Base-by-base conservation (phyloP, 2,888 invertebrate genomes). In the Agrotis puta region DNA sequence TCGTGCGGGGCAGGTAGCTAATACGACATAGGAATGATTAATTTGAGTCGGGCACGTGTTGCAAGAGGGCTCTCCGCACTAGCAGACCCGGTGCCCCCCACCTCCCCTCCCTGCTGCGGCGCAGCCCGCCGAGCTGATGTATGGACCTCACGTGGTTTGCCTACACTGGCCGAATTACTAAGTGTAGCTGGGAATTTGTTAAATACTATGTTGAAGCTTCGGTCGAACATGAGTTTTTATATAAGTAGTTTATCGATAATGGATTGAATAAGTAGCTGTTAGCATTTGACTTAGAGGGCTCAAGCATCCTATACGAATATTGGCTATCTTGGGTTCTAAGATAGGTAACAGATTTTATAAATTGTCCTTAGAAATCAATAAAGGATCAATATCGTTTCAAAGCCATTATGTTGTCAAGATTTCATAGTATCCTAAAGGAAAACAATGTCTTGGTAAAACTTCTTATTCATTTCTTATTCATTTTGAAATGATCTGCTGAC, bases 11-110 rank as follows among this genome's bases (percentile, higher is more conserved):
- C 81, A 83, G 84, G 81, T 82, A 74, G 79, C 74, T 85, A 85
- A 85, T 85, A 85, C 86, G 86, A 85, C 85, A 76, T 77, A 63
- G 69, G 83, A 85, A 81, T 85, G 87, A 87, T 83, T 84, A 82
- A 87, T 86, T 85, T 77, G 70, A 66, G 78, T 67, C 65, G 66
- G 58, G 82, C 80, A 76, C 75, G 85, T 85, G 83, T 75, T 70
- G 71, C 85, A 74, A 70, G 71, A 70, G 66, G 67, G 68, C 51
- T 58, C 62, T 56, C 67, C 43, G 43, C 58, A 33, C 62, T 50
- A 13, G 53, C 33, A 24, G 50, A 22, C 24, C 51, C n/a, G n/a
- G n/a, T 22, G 70, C 3, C 47, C 22, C 13, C 20, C 4, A 24
- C 47, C 6, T 16, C 1, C 14, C 13, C 33, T 14, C 33, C 16